Conservation (phyloP, 2,113 vertebrate species). For the Callopanchax toddi region DNA sequence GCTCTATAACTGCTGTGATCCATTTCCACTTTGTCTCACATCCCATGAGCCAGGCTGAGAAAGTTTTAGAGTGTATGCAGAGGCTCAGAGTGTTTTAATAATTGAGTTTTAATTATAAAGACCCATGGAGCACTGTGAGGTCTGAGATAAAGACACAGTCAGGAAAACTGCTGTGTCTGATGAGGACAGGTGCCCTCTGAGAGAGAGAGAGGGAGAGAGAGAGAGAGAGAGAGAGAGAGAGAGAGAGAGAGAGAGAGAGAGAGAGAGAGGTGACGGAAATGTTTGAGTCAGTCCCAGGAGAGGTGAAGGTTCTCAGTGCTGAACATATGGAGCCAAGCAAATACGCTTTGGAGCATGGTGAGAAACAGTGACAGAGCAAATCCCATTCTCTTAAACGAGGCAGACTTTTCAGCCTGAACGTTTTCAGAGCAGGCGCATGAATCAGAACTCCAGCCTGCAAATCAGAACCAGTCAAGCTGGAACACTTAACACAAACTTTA, state of each 20-base stretch:
- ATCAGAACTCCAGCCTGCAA: no score
- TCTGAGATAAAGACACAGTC: slow-evolving; percentile 39
- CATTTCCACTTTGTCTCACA: background rate
- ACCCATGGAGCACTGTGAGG: background rate
- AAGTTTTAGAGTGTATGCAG: background rate
- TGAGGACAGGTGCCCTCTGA: slow-evolving; percentile 55
- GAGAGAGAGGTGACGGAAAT: slow-evolving; percentile 19
- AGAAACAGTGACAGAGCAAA: background rate
- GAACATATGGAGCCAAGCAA: slow-evolving; percentile 13
- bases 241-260: background rate
- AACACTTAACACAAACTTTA: slow-evolving; percentile 28
- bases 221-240: background rate
- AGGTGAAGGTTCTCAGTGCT: slow-evolving; percentile 36
- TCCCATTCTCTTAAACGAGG: background rate
- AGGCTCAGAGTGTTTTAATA: background rate
- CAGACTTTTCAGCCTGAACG: background rate
- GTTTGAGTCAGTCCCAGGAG: slow-evolving; percentile 43
- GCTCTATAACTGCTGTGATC: background rate
- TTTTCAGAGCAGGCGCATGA: slow-evolving; percentile 7
- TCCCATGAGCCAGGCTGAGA: background rate
- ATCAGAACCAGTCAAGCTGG: background rate
- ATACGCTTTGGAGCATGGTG: background rate
- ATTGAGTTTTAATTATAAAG: slow-evolving; percentile 12
- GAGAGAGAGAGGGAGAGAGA: background rate
- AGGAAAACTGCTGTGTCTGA: slow-evolving; percentile 45